phyloP scores from a whole-genome alignment of 2,888 invertebrate genomes.

The Erannis defoliaria region DNA sequence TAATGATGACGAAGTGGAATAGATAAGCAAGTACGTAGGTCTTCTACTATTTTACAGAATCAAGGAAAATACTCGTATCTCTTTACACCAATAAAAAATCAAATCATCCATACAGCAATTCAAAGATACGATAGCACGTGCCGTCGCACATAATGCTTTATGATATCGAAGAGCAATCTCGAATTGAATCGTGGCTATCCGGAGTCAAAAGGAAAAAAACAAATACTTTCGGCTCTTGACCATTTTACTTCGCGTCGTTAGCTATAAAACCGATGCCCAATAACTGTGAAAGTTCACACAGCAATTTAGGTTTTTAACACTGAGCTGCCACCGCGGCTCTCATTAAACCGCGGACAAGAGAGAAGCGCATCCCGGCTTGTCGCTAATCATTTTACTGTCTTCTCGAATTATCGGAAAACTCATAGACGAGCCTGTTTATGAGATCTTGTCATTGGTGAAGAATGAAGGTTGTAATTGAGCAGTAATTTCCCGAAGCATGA shows the following conservation, averaged over 20 bases:
- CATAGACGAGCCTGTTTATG: slow-evolving; percentile 44
- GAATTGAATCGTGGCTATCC: slow-evolving; percentile 57
- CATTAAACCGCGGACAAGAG: slow-evolving; percentile 66
- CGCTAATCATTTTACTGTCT: slow-evolving; percentile 80
- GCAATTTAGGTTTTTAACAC: slow-evolving; percentile 85
- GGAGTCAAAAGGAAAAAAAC: slow-evolving; percentile 57
- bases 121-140: slow-evolving; percentile 67
- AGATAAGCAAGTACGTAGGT: slow-evolving; percentile 3
- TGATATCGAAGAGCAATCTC: slow-evolving; percentile 59
- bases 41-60: slow-evolving; percentile 21
- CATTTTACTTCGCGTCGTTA: slow-evolving; percentile 55
- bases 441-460: slow-evolving; percentile 43
- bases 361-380: slow-evolving; percentile 60
- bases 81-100: slow-evolving; percentile 44
- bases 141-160: slow-evolving; percentile 65
- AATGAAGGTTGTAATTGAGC: slow-evolving; percentile 38
- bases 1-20: not conserved
- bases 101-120: slow-evolving; percentile 44
- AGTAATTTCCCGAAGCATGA: slow-evolving; percentile 23
- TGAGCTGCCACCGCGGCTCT: slow-evolving; percentile 70
- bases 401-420: slow-evolving; percentile 66
- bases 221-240: slow-evolving; percentile 59
- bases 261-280: slow-evolving; percentile 74
- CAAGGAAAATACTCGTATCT: slow-evolving; percentile 29
- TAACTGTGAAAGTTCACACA: slow-evolving; percentile 86